A percentile compares a stretch with the other conserved stretches of the same genome.
phyloP scores from a whole-genome alignment of 1,140 invertebrate species.

The Mya arenaria region DNA sequence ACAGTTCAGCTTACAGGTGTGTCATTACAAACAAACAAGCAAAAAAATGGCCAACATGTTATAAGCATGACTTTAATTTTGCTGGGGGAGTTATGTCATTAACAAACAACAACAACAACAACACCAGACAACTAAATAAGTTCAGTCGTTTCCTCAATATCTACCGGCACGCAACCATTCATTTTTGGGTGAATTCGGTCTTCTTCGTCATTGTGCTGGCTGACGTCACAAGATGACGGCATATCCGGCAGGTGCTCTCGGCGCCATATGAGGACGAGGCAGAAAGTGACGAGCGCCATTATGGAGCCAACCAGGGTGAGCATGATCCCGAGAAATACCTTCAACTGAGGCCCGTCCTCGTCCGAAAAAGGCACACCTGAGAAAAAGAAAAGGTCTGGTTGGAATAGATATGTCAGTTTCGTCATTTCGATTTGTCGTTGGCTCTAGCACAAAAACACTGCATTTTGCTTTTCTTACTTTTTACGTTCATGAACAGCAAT shows the following conservation, averaged over 20 bases:
- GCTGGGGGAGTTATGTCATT: too few relatives aligned
- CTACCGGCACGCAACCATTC: neutral
- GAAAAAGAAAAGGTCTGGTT: neutral
- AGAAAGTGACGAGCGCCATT: slow-evolving; percentile 6
- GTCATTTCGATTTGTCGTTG: too few relatives aligned
- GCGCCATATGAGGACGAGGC: slow-evolving; percentile 46
- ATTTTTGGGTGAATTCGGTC: too few relatives aligned
- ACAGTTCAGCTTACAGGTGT: too few relatives aligned
- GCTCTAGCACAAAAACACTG: too few relatives aligned
- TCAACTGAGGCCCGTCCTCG: slow-evolving; percentile 42
- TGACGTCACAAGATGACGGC: neutral
- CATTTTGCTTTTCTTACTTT: too few relatives aligned
- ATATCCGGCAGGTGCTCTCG: slow-evolving; percentile 39
- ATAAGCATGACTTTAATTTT: too few relatives aligned
- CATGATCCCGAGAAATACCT: slow-evolving; percentile 42
- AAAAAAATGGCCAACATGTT: too few relatives aligned
- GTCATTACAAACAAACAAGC: too few relatives aligned
- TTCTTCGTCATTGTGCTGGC: neutral
- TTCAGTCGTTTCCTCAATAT: neutral
- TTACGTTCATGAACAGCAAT: too few relatives aligned
- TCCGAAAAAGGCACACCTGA: slow-evolving; percentile 40
- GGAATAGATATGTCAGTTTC: too few relatives aligned
- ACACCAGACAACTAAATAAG: neutral
- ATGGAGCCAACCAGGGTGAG: slow-evolving; percentile 14
- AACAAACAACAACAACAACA: too few relatives aligned